Conservation (phyloP, 2,888 invertebrate genomes). For the Apotomis turbidana region DNA sequence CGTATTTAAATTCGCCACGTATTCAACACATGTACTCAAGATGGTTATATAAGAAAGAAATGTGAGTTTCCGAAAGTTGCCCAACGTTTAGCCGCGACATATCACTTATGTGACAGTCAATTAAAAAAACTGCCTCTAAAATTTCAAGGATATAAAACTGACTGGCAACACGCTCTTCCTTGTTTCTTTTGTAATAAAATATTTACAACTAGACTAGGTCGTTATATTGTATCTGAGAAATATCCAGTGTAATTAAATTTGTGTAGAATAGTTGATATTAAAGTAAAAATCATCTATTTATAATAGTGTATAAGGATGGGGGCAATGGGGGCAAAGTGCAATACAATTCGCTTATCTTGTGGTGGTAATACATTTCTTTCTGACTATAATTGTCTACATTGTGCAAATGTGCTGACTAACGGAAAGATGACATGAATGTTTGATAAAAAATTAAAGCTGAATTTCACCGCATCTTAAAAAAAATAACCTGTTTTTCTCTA, state of each 20-base stretch:
- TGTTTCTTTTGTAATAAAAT: slow-evolving; percentile 61
- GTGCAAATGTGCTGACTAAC: background rate
- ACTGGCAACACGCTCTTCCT: slow-evolving; percentile 65
- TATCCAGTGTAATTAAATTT: slow-evolving; percentile 75
- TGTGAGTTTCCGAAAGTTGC: slow-evolving; percentile 42
- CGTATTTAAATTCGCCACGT: background rate
- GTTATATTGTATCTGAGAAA: slow-evolving; percentile 63
- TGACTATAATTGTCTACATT: background rate
- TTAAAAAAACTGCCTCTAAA: slow-evolving; percentile 64
- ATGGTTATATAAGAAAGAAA: slow-evolving; percentile 1
- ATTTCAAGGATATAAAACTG: slow-evolving; percentile 46
- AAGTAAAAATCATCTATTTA: slow-evolving; percentile 61
- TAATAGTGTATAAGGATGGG: slow-evolving; percentile 36
- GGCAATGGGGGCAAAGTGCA: slow-evolving; percentile 1
- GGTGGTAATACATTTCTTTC: background rate
- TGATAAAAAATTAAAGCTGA: background rate
- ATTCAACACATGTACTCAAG: too few relatives aligned
- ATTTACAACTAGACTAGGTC: slow-evolving; percentile 66
- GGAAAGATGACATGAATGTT: background rate
- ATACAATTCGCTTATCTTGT: background rate
- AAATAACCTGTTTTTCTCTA: background rate
- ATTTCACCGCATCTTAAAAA: too few relatives aligned
- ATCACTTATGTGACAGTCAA: slow-evolving; percentile 78
- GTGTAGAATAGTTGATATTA: slow-evolving; percentile 69
- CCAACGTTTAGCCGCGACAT: slow-evolving; percentile 62